Evolutionary conservation across 2,888 invertebrate genomes (phyloP), one percentile per base, ranked within the genome.

Genomic region (Artemia sp.): DNA sequence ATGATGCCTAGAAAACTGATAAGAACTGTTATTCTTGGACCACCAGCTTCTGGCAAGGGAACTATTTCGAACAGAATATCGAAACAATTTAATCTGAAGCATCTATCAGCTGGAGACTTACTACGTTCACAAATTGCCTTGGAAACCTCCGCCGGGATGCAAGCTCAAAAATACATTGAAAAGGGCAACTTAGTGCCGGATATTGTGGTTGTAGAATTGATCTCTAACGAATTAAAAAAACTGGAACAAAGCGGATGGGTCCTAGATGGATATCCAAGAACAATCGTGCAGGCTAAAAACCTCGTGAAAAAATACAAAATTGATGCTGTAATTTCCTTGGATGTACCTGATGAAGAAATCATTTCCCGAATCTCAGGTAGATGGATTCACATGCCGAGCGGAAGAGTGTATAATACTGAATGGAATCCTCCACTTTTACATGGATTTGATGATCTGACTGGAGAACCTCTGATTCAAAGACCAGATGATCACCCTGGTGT

Each of bases 81-180:
- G 19, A 50, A 67, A 24, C n/a, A n/a, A n/a, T 96, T 94, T 78
- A 84, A 84, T 73, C 82, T 95, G 74, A 83, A 84, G 74, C 93
- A 96, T 80, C 83, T 96, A 69, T 90, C 95, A 7, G 92, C 91
- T 79, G 96, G 96, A 0, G 95, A 96, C 78, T 84, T 90, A 9
- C 51, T 67, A 52, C 67, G 67, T 12, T 51, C 67, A 51, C 67
- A 66, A 19, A 67, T 67, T 38, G 38, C 51, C 8, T 51, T 51
- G 7, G 51, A 52, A 52, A 52, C 70, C 38, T 67, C 67, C 11
- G 52, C 69, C 53, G 69, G 71, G 12, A 64, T 66, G 19, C 19
- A 52, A n/a, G 70, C 69, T 10, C 53, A 70, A 75, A 50, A 72
- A 72, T 70, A 66, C 12, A 68, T 69, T n/a, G 66, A 69, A 8